Conservation (phyloP, 1,140 invertebrate genomes). For the Geopemphigus sp. region DNA sequence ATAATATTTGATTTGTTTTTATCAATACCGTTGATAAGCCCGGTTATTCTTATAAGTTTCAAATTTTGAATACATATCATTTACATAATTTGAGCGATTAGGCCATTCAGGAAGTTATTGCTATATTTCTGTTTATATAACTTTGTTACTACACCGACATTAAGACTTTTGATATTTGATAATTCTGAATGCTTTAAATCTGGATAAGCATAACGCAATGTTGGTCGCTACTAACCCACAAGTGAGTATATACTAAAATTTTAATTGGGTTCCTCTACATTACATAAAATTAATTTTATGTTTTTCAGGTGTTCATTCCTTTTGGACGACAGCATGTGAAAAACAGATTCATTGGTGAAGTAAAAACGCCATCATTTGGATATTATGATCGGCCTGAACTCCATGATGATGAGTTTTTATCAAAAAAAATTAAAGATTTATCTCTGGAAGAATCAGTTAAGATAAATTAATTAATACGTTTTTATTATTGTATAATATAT, state of each 20-base stretch:
- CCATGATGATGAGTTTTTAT: slow-evolving; percentile 57
- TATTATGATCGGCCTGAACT: slow-evolving; percentile 60
- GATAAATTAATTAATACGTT: neutral
- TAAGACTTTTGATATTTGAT: neutral
- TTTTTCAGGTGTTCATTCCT: slow-evolving; percentile 76
- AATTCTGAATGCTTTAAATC: slow-evolving; percentile 52
- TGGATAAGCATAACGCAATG: slow-evolving; percentile 63
- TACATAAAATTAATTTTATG: no score
- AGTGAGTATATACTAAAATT: slow-evolving; percentile 4
- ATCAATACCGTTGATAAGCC: neutral
- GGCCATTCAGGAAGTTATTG: no score
- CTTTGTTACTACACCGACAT: no score
- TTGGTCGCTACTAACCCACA: slow-evolving; percentile 74
- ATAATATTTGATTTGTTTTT: neutral
- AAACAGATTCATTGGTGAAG: slow-evolving; percentile 70
- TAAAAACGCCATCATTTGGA: slow-evolving; percentile 55
- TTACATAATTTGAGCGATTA: no score
- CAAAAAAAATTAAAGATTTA: neutral
- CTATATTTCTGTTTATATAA: no score
- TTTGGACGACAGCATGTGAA: slow-evolving; percentile 77
- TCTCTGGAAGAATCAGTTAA: neutral
- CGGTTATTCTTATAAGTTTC: slow-evolving; percentile 8
- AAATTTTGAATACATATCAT: neutral
- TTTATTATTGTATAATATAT: neutral
- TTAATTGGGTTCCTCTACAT: no score